Base-by-base conservation (phyloP, 2,888 invertebrate species). In the Crossocerus cetratus region DNA sequence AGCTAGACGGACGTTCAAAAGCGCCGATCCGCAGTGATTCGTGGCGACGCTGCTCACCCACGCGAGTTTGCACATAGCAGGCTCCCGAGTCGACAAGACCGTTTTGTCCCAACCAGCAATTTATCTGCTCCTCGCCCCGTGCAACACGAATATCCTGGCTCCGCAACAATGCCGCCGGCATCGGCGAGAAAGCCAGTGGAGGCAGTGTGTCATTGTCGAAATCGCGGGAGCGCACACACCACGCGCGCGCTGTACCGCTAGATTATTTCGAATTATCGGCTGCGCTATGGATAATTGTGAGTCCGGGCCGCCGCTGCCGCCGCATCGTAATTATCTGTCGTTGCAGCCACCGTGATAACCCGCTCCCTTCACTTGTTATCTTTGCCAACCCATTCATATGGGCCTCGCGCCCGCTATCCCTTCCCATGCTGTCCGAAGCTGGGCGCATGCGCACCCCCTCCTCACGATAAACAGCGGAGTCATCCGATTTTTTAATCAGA, bases 71-170 rank as follows among this genome's bases (percentile, higher is more conserved):
- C 66, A 45, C 45, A 18, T 58, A 18, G 45, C 21, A 21, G 56
- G 60, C 5, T n/a, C 44, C 58, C 53, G 53, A 65, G 69, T 69
- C 72, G 61, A 59, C 66, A 63, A 61, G 63, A 74, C 21, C 67
- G 65, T 72, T 67, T 72, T 65, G 72, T 70, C 66, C 59, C 72
- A 66, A 66, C 66, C 66, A 69, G 66, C 74, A 69, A 80, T 80
- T 80, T 81, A 81, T 80, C 74, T 60, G 67, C 61, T 64, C 57
- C 70, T 54, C 56, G 69, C 69, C 62, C 53, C 64, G 56, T 67
- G 72, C 72, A 76, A 72, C 63, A 55, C 66, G 58, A 65, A 74
- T 72, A 72, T 74, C 67, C 67, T 62, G 68, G 61, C 63, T 53
- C 42, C 53, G 14, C 32, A 63, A 66, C 49, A 43, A 44, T 56